phyloP scores from a whole-genome alignment of 2,888 invertebrate genomes.

The Ischnus inquisitorius region DNA sequence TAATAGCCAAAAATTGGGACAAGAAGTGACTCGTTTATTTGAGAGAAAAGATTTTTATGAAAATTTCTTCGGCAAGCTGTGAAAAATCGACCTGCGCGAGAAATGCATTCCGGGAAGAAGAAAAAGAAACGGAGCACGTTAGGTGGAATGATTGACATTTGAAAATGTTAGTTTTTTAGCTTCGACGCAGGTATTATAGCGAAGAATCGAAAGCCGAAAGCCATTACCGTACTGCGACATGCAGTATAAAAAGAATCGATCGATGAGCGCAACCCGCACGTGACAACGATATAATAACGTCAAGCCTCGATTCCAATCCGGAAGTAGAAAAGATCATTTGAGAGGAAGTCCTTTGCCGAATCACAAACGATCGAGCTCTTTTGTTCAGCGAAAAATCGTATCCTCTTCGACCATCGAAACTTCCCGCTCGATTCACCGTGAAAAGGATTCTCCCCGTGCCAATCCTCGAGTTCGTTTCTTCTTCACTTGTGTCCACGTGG shows the following conservation, averaged over 20 bases:
- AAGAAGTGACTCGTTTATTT: no score
- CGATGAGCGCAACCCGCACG: constrained; percentile 1
- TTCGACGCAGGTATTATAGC: not conserved
- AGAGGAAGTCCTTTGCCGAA: constrained; percentile 34
- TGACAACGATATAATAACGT: constrained; percentile 39
- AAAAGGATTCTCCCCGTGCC: constrained; percentile 33
- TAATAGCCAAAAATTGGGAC: no score
- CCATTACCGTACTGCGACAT: not conserved
- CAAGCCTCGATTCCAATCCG: not conserved
- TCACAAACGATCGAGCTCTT: constrained; percentile 30
- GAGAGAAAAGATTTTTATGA: no score
- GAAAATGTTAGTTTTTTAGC: no score
- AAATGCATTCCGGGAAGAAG: no score
- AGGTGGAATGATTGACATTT: no score
- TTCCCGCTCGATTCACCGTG: constrained; percentile 17
- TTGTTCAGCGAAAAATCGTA: constrained; percentile 30
- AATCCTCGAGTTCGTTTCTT: constrained; percentile 41
- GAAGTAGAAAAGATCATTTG: constrained; percentile 29
- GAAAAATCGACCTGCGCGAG: not conserved
- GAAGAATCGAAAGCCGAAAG: not conserved
- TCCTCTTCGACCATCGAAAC: constrained; percentile 14
- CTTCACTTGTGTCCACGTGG: constrained; percentile 34
- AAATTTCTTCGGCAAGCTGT: not conserved
- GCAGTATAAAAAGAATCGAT: not conserved
- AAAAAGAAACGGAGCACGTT: no score